Percentiles rank a stretch among this genome's conserved stretches.
phyloP scores from a whole-genome alignment of 2,113 vertebrate genomes.

The Macquaria australasica region DNA sequence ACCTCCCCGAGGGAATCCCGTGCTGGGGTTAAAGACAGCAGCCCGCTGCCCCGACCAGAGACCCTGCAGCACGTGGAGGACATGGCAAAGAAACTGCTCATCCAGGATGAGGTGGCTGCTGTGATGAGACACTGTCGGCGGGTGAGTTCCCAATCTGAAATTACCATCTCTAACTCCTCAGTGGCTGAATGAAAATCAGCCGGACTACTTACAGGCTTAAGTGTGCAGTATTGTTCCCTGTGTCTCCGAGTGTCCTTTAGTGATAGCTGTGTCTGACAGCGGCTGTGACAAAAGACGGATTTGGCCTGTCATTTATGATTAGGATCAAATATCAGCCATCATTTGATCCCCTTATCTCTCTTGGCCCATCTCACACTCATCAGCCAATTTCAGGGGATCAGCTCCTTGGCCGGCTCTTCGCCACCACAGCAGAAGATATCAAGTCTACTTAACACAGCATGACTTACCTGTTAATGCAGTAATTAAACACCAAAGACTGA shows the following conservation, averaged over 20 bases:
- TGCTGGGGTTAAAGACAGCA: slow-evolving; percentile 75
- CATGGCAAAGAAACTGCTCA: slow-evolving; percentile 89
- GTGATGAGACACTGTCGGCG: slow-evolving; percentile 93
- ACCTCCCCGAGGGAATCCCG: slow-evolving; percentile 77
- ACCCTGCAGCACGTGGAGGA: slow-evolving; percentile 88
- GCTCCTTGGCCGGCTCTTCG: slow-evolving; percentile 10
- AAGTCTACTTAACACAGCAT: slow-evolving; percentile 4
- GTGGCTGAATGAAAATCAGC: slow-evolving; percentile 34
- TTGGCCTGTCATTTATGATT: slow-evolving; percentile 64
- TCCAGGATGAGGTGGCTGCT: slow-evolving; percentile 90
- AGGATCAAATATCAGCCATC: slow-evolving; percentile 55
- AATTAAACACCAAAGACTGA: slow-evolving; percentile 26
- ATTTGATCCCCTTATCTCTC: slow-evolving; percentile 48
- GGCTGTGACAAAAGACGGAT: slow-evolving; percentile 57
- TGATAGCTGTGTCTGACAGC: slow-evolving; percentile 37
- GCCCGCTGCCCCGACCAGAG: slow-evolving; percentile 65
- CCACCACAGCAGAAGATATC: slow-evolving; percentile 20
- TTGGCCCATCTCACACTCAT: not conserved
- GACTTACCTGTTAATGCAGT: slow-evolving; percentile 20
- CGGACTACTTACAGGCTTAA: slow-evolving; percentile 14
- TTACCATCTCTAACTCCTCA: not conserved
- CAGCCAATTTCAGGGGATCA: slow-evolving; percentile 28
- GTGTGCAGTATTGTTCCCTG: slow-evolving; percentile 17
- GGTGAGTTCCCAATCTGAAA: slow-evolving; percentile 81
- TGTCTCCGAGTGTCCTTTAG: slow-evolving; percentile 25